phyloP scores from a whole-genome alignment of 2,888 invertebrate genomes.

The Parascotia fuliginaria region DNA sequence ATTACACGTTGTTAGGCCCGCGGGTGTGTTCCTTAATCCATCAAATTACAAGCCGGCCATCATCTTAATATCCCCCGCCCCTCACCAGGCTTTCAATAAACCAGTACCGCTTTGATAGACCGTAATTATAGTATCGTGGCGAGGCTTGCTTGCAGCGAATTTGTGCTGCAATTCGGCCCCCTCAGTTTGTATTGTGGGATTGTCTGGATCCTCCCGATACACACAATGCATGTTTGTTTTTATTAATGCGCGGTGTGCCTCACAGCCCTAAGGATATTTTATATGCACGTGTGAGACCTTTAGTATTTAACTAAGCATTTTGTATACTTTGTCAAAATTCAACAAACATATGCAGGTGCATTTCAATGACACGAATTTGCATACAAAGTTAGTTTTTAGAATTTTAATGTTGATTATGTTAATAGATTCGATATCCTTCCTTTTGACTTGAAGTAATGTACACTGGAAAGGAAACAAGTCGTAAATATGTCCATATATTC shows the following conservation, averaged over 20 bases:
- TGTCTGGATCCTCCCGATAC: slow-evolving; percentile 59
- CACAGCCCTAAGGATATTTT: slow-evolving; percentile 32
- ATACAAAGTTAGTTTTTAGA: slow-evolving; percentile 76
- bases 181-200: slow-evolving; percentile 69
- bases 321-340: slow-evolving; percentile 34
- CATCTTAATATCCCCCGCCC: slow-evolving; percentile 83
- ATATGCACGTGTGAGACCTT: slow-evolving; percentile 16
- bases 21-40: slow-evolving; percentile 81
- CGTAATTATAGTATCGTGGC: slow-evolving; percentile 78
- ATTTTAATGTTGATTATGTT: slow-evolving; percentile 73
- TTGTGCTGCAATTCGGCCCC: slow-evolving; percentile 63
- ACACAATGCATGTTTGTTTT: slow-evolving; percentile 54
- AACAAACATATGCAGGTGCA: slow-evolving; percentile 59
- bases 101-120: slow-evolving; percentile 81
- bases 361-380: slow-evolving; percentile 68
- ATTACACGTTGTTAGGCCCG: slow-evolving; percentile 73
- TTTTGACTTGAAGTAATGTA: slow-evolving; percentile 54
- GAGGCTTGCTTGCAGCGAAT: slow-evolving; percentile 70
- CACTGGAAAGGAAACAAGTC: slow-evolving; percentile 57
- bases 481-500: slow-evolving; percentile 42
- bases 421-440: slow-evolving; percentile 75
- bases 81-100: slow-evolving; percentile 80
- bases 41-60: slow-evolving; percentile 83
- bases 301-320: slow-evolving; percentile 18
- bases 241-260: slow-evolving; percentile 35